These are phyloP conservation scores for Theocolax elegans DNA, from an alignment of 1,140 invertebrate species.

Conservation along the genomic window DNA sequence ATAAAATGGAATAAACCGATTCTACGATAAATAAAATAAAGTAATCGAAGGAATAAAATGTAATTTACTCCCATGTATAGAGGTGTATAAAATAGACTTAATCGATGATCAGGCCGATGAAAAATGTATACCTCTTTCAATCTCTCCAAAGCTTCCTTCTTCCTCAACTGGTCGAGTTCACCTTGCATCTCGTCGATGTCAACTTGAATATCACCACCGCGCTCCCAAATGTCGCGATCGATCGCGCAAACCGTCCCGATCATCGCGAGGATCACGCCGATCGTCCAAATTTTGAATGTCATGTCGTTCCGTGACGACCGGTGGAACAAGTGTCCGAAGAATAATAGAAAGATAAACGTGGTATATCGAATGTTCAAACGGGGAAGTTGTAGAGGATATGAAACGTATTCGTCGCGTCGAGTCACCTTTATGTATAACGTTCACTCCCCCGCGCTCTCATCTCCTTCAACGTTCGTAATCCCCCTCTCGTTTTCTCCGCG, in stretches of 20 bases:
- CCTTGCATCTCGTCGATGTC: neutral
- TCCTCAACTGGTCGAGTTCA: slow-evolving; percentile 1
- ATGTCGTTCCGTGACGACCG: too few species aligned
- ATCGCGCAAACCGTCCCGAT: too few species aligned
- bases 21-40: too few species aligned
- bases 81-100: too few species aligned
- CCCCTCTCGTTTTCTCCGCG: neutral
- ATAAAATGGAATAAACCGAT: too few species aligned
- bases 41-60: too few species aligned
- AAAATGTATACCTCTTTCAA: slow-evolving; percentile 28
- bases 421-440: slow-evolving; percentile 60
- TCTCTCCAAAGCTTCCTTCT: slow-evolving; percentile 30
- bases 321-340: too few species aligned
- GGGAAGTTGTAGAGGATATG: slow-evolving; percentile 59
- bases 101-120: too few species aligned
- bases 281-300: too few species aligned
- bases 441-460: slow-evolving; percentile 52
- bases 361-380: slow-evolving; percentile 38
- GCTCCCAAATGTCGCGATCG: neutral
- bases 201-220: neutral
- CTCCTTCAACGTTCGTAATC: neutral
- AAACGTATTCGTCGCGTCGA: slow-evolving; percentile 54
- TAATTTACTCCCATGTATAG: too few species aligned
- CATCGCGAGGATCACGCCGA: too few species aligned
- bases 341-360: neutral